Percentiles rank a stretch among this genome's conserved stretches.
These are phyloP conservation scores for Mystacides longicornis DNA, from an alignment of 2,888 invertebrate species.

Conservation along the genomic window DNA sequence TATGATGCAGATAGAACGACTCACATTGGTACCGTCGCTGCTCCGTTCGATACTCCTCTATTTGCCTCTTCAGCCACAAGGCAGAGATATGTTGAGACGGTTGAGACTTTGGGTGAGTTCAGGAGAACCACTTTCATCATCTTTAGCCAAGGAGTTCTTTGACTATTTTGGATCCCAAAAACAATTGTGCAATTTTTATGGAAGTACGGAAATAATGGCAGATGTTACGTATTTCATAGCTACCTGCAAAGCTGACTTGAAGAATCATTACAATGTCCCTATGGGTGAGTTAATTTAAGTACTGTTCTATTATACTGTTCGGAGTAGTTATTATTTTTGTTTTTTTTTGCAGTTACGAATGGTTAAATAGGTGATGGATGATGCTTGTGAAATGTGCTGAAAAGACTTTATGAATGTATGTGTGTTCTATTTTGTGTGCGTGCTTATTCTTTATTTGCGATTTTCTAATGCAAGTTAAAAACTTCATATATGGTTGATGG, in stretches of 20 bases:
- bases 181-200: slow-evolving; percentile 79
- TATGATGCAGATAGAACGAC: slow-evolving; percentile 65
- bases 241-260: slow-evolving; percentile 52
- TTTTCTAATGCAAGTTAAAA: too few species aligned
- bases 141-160: slow-evolving; percentile 70
- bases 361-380: too few species aligned
- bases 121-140: slow-evolving; percentile 69
- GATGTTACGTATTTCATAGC: slow-evolving; percentile 77
- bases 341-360: too few species aligned
- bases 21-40: slow-evolving; percentile 79
- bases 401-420: too few species aligned
- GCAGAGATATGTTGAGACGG: slow-evolving; percentile 40
- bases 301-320: too few species aligned
- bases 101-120: slow-evolving; percentile 81
- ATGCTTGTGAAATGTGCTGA: too few species aligned
- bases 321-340: too few species aligned
- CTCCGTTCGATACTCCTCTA: slow-evolving; percentile 72
- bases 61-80: slow-evolving; percentile 53
- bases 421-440: too few species aligned
- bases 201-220: slow-evolving; percentile 88
- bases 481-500: too few species aligned
- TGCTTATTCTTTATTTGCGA: too few species aligned
- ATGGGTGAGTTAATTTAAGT: slow-evolving; percentile 60
- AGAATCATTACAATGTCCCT: slow-evolving; percentile 62
- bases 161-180: slow-evolving; percentile 59